These are phyloP conservation scores for Platycheirus albimanus DNA, from an alignment of 2,888 invertebrate species.

Conservation along the genomic window DNA sequence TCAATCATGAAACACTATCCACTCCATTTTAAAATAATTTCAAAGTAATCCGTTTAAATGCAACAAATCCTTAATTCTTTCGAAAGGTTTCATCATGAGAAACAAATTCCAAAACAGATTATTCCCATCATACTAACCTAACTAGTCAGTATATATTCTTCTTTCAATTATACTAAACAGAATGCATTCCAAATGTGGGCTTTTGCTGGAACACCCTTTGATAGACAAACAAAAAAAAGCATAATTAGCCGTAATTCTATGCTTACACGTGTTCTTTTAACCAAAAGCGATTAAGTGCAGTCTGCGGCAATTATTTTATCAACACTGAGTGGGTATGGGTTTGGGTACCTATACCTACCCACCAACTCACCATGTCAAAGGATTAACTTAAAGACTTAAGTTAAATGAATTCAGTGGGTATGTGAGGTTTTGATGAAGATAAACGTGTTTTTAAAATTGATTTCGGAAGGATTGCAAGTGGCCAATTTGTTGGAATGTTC, in stretches of 20 bases:
- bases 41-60: too few species aligned
- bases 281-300: constrained; percentile 17
- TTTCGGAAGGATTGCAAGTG: too few species aligned
- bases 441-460: not conserved
- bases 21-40: too few species aligned
- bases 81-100: too few species aligned
- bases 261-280: constrained; percentile 13
- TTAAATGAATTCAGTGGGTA: constrained; percentile 22
- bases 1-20: too few species aligned
- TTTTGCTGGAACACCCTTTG: not conserved
- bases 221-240: not conserved
- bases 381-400: constrained; percentile 11
- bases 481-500: too few species aligned
- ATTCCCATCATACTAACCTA: too few species aligned
- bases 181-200: not conserved
- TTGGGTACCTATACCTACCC: not conserved
- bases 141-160: too few species aligned
- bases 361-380: not conserved
- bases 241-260: not conserved
- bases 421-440: constrained; percentile 8
- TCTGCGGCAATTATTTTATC: constrained; percentile 25
- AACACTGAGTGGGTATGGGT: not conserved
- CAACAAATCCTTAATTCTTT: too few species aligned
- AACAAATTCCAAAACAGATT: too few species aligned
- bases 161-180: too few species aligned